Percentiles rank a stretch among this genome's conserved stretches.
Conservation (phyloP, 2,888 invertebrate species). For the Pharmacophagus antenor region DNA sequence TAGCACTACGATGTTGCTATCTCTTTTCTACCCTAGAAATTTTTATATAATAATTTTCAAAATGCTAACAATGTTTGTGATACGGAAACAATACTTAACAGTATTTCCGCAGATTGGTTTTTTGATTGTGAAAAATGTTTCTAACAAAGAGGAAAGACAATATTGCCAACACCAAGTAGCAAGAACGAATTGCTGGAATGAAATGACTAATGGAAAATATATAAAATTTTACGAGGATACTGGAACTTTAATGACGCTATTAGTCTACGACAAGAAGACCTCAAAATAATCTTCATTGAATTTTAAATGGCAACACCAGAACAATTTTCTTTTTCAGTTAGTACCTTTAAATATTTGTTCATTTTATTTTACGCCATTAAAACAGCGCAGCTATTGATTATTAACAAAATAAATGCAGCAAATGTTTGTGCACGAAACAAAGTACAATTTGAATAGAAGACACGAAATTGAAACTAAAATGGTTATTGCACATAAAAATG, state of each 20-base stretch:
- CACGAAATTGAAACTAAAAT: background rate
- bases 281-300: too few species aligned
- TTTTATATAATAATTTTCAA: background rate
- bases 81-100: background rate
- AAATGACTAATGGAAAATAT: background rate
- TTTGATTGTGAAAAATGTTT: background rate
- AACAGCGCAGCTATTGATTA: background rate
- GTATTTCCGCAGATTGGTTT: too few species aligned
- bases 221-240: background rate
- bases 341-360: background rate
- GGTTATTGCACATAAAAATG: background rate
- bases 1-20: conserved; percentile 28
- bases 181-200: too few species aligned
- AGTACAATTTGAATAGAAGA: background rate
- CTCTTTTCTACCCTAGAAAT: conserved; percentile 7
- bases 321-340: background rate
- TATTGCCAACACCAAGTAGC: background rate
- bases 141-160: background rate
- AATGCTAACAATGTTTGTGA: background rate
- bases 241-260: background rate
- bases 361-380: background rate
- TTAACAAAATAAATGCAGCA: background rate
- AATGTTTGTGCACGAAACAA: background rate
- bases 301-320: background rate
- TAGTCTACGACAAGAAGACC: background rate